Evolutionary conservation across 2,113 vertebrate species (phyloP).

Genomic region (Phylloscopus trochilus): DNA sequence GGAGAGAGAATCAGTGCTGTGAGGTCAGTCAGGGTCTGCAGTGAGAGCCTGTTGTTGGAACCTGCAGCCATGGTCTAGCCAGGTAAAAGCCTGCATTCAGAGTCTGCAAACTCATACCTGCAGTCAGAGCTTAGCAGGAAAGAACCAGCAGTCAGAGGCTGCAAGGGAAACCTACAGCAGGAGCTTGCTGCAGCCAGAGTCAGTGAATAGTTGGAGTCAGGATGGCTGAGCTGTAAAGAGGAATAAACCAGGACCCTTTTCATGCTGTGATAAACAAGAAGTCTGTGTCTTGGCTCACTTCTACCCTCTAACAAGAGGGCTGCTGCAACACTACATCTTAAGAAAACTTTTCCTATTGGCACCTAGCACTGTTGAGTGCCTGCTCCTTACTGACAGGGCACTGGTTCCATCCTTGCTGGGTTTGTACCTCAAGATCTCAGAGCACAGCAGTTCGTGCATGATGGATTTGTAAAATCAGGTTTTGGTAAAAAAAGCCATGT

Average conservation of each 20-base stretch:
- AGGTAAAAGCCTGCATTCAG: not conserved
- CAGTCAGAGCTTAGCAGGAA: not conserved
- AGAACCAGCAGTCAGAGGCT: not conserved
- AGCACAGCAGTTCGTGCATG: not conserved
- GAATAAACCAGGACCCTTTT: not conserved
- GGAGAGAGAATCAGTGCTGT: not conserved
- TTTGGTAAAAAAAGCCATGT: not conserved
- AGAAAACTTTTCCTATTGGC: not conserved
- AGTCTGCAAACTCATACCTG: not conserved
- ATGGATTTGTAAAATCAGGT: not conserved
- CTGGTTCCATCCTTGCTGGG: not conserved
- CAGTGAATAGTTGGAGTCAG: not conserved
- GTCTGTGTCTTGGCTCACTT: not conserved
- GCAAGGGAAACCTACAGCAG: not conserved
- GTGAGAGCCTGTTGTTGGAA: not conserved
- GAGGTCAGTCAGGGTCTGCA: not conserved
- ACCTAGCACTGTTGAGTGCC: not conserved
- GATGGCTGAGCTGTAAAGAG: not conserved
- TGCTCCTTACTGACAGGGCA: not conserved
- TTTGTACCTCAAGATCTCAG: not conserved
- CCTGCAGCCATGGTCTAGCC: not conserved
- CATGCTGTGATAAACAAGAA: not conserved
- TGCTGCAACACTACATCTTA: not conserved
- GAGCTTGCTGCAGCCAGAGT: not conserved
- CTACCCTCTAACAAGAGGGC: not conserved